Evolutionary conservation across 2,797 vertebrate species (phyloP).

Genomic region (Siniperca obscura): DNA sequence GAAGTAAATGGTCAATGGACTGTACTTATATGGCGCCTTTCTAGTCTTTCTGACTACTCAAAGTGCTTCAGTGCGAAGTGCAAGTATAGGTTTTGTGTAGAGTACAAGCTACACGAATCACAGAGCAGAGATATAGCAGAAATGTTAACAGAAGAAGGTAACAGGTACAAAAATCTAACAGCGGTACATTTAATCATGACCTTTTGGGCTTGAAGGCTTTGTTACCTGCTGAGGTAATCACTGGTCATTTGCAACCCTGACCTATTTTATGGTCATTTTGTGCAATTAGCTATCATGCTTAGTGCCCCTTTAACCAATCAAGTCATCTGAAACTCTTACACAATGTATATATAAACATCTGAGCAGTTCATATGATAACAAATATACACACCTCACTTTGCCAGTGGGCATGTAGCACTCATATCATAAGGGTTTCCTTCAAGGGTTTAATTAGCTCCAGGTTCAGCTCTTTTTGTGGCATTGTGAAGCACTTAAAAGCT

Average conservation of each 20-base stretch:
- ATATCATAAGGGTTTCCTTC: neutral
- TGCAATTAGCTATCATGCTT: neutral
- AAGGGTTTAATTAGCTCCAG: slow-evolving; percentile 34
- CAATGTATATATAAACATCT: neutral
- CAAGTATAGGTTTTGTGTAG: neutral
- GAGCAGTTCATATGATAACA: neutral
- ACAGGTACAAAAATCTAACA: neutral
- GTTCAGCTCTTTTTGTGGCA: slow-evolving; percentile 7
- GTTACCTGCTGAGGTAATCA: neutral
- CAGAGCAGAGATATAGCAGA: neutral
- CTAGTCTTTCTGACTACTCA: too few species aligned
- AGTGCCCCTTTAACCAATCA: neutral
- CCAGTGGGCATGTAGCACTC: neutral
- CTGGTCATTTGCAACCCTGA: slow-evolving; percentile 9
- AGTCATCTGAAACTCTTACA: neutral
- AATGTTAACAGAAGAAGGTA: neutral
- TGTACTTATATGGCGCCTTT: too few species aligned
- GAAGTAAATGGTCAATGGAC: neutral
- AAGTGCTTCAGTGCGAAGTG: too few species aligned
- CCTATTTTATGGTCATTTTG: neutral
- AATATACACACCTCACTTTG: neutral
- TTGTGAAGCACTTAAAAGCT: slow-evolving; percentile 30
- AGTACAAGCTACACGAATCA: too few species aligned
- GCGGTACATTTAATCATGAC: neutral
- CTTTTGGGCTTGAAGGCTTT: neutral